phyloP scores from a whole-genome alignment of 2,113 vertebrate genomes.

The Saguinus imperator region DNA sequence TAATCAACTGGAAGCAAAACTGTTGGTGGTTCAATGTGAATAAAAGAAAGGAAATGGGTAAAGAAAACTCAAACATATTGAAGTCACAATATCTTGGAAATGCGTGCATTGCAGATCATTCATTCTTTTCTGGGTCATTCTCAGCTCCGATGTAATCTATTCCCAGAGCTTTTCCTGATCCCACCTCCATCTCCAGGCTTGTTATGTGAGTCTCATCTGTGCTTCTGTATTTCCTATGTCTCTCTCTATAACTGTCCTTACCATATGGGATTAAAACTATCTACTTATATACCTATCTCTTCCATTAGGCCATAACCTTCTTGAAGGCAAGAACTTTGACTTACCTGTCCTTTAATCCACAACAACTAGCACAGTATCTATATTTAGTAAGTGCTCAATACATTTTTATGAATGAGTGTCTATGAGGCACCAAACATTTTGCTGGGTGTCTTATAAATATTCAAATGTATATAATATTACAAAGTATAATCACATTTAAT shows the following conservation, averaged over 20 bases:
- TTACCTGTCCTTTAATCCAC: neutral
- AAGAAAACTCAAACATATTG: neutral
- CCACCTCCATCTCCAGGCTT: neutral
- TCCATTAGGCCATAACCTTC: neutral
- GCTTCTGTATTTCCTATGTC: neutral
- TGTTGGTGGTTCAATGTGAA: neutral
- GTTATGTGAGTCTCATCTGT: neutral
- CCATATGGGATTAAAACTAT: neutral
- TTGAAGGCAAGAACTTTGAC: neutral
- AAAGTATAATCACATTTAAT: constrained; percentile 16
- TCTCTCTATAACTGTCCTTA: neutral
- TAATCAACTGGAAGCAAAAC: neutral
- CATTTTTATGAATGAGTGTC: neutral
- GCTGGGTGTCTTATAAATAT: neutral
- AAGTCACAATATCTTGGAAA: neutral
- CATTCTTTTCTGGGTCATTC: neutral
- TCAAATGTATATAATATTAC: neutral
- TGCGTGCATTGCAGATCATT: neutral
- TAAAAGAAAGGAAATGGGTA: neutral
- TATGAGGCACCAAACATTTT: neutral
- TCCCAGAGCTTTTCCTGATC: neutral
- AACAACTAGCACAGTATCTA: neutral
- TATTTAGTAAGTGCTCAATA: neutral
- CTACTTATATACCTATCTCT: neutral
- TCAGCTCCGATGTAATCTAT: neutral